phyloP scores from a whole-genome alignment of 2,797 vertebrate species.

The Macropus fuliginosus region DNA sequence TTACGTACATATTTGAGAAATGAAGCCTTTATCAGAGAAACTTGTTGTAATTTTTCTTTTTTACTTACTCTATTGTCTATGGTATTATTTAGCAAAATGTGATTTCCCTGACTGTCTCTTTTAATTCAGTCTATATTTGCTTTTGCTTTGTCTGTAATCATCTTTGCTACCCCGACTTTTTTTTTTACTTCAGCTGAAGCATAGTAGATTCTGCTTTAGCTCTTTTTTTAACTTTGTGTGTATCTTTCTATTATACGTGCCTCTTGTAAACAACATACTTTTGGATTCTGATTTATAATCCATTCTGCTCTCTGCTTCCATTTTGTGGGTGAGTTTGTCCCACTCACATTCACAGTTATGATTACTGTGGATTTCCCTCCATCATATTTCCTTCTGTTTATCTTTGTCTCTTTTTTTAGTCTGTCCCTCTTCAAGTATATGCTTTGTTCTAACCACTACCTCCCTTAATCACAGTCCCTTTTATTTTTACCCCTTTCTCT shows the following conservation, averaged over 20 bases:
- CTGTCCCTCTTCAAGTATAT: neutral
- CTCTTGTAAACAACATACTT: neutral
- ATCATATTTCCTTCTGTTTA: neutral
- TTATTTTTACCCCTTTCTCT: neutral
- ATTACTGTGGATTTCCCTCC: neutral
- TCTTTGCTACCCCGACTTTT: neutral
- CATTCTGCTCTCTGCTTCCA: neutral
- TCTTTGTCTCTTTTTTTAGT: neutral
- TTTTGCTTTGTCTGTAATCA: neutral
- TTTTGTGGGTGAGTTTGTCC: neutral
- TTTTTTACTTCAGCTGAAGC: neutral
- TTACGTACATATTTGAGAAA: neutral
- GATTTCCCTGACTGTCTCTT: too few relatives aligned
- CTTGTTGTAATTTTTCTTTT: neutral
- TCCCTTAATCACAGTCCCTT: neutral
- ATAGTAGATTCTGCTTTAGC: neutral
- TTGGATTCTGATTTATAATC: neutral
- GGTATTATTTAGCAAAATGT: neutral
- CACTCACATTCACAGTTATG: neutral
- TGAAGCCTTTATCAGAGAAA: neutral
- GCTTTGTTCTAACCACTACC: neutral
- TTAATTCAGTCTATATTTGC: neutral
- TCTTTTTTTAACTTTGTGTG: neutral
- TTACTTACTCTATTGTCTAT: too few relatives aligned
- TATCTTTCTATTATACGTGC: neutral